Percentiles rank a stretch among this genome's conserved stretches.
Conservation (phyloP, 1,140 invertebrate genomes). For the Lasaia peninsularis region DNA sequence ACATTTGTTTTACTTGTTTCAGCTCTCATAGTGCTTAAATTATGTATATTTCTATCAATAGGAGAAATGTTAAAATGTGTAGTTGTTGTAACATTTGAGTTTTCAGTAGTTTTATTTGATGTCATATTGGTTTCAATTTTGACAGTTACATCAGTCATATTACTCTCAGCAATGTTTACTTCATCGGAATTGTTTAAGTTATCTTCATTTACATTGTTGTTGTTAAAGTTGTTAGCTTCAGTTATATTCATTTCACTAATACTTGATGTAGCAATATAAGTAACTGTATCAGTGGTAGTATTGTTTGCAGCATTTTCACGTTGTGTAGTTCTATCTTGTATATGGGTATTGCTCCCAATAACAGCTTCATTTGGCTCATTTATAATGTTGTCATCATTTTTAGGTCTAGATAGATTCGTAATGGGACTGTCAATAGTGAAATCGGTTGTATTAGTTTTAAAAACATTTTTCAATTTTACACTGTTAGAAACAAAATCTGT, state of each 20-base stretch:
- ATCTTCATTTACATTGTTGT: no score
- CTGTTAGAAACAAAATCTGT: not conserved
- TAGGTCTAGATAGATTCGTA: not conserved
- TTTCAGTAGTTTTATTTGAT: not conserved
- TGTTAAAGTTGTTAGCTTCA: no score
- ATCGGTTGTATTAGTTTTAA: not conserved
- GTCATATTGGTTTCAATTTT: no score
- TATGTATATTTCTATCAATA: not conserved
- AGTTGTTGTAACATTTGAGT: not conserved
- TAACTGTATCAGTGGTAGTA: not conserved
- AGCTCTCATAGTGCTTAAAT: not conserved
- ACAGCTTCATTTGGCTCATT: not conserved
- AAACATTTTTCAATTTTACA: slow-evolving; percentile 1
- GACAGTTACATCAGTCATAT: no score
- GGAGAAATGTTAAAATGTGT: not conserved
- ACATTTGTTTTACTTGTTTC: not conserved
- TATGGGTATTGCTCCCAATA: not conserved
- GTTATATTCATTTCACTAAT: no score
- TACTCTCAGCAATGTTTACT: no score
- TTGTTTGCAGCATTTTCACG: not conserved
- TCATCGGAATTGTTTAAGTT: no score
- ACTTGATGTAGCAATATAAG: no score
- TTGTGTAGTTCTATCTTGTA: not conserved
- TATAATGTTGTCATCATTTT: not conserved
- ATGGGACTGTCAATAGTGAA: not conserved